Base-by-base conservation (phyloP, 1,140 invertebrate genomes). In the Hyles vespertilio region DNA sequence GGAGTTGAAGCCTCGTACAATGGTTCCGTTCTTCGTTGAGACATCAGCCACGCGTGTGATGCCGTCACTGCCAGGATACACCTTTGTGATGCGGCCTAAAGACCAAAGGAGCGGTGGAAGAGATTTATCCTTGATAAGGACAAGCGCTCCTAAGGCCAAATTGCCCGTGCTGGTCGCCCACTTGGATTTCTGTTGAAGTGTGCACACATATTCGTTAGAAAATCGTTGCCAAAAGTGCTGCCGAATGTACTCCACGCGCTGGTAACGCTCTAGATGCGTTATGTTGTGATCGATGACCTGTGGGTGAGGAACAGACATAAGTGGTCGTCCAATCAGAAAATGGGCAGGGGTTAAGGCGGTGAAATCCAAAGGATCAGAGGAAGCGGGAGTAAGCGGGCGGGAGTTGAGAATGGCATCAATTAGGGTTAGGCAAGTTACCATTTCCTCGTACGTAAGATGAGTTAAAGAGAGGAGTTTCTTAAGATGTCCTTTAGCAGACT, bases 181-280 rank as follows among this genome's bases (percentile, higher is more conserved):
- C 46, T 71, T 74, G 3, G 34, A 54, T 44, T 63, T 47, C 10
- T 53, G 33, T 51, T 74, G 69, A 0, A 69, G n/a, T 32, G 71
- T 62, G 3, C 45, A 11, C 3, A 69, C 12, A 44, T 64, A 71
- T 47, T 71, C 54, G 5, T 61, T 59, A 7, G 50, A 47, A 61
- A 67, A 70, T n/a, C 67, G 32, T 32, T 49, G 4, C 70, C 72
- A 74, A 53, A 74, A 74, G 22, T 69, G 57, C 47, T 65, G 50
- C n/a, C 50, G 32, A 11, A 51, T 12, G 2, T 34, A 32, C n/a
- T 66, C 45, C 0, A 61, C 12, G 32, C 63, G n/a, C 49, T 61
- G 9, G 6, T 44, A 66, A 7, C 63, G 59, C 8, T 53, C 40
- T 22, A 66, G 22, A 4, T 33, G 52, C 32, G 32, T 55, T 10